Evolutionary conservation across 2,888 invertebrate genomes (phyloP), one percentile per base, ranked within the genome.

Genomic region (Megastigmus dorsalis): DNA sequence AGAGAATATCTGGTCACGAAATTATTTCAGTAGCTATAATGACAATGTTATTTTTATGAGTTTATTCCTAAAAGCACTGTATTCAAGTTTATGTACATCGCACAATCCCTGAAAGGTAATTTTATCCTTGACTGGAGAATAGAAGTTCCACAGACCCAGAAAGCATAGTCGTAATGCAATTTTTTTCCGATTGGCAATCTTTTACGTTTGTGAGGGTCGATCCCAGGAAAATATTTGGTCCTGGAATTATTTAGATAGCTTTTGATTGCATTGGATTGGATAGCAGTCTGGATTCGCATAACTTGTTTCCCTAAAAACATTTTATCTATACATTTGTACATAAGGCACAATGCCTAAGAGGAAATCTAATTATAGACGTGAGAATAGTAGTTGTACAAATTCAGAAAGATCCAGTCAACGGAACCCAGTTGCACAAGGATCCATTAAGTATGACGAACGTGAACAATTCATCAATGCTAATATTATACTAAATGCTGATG

Each of bases 221-320:
- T n/a, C n/a, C n/a, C n/a, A n/a, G n/a, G n/a, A n/a, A n/a, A n/a
- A n/a, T n/a, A n/a, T n/a, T n/a, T n/a, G n/a, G n/a, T n/a, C n/a
- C n/a, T n/a, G n/a, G n/a, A n/a, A n/a, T n/a, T n/a, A 62, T 62
- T 62, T 28, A n/a, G 62, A 62, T 62, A 62, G 15, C 62, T 62
- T 43, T 28, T 15, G 48, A 62, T 62, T 43, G 28, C 62, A 62
- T 45, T 62, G 41, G 59, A 15, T 45, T 62, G n/a, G 43, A 62
- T 45, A 62, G 15, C 28, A 23, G 59, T 41, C 45, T 45, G 18
- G 36, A 65, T 65, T 65, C 52, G 52, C 36, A 65, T 65, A 65
- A 65, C 38, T 65, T 50, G 63, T n/a, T 45, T 45, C 26, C 36
- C 65, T 65, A 65, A 30, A 65, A 65, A 65, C 36, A 65, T 63